phyloP scores from a whole-genome alignment of 2,113 vertebrate species.

The Salvator merianae region DNA sequence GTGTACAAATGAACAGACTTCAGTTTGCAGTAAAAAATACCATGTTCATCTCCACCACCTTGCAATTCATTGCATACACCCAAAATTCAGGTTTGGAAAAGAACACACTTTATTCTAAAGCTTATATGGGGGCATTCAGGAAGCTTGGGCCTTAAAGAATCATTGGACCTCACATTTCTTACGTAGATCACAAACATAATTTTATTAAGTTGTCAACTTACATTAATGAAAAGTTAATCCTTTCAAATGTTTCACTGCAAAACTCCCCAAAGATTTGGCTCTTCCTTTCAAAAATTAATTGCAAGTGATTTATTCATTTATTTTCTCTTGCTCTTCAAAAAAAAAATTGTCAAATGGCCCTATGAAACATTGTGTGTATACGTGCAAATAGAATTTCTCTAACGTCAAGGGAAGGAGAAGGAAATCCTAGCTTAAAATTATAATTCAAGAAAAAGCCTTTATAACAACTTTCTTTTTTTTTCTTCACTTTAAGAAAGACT shows the following conservation, averaged over 20 bases:
- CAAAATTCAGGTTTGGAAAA: too few species aligned
- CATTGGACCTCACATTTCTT: too few species aligned
- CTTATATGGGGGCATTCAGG: too few species aligned
- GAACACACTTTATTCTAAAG: too few species aligned
- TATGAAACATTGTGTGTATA: slow-evolving; percentile 8
- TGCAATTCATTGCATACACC: too few species aligned
- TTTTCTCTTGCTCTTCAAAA: neutral
- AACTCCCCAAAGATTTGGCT: neutral
- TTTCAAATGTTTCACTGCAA: neutral
- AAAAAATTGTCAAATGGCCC: slow-evolving; percentile 41
- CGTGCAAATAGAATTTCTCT: neutral
- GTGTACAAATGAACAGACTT: too few species aligned
- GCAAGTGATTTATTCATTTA: neutral
- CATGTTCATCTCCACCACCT: too few species aligned
- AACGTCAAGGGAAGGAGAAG: neutral
- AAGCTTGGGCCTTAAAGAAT: too few species aligned
- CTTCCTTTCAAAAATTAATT: neutral
- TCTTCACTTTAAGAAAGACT: slow-evolving; percentile 7
- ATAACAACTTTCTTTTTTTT: neutral
- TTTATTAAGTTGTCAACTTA: slow-evolving; percentile 33
- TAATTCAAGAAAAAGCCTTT: neutral
- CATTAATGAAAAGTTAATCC: neutral
- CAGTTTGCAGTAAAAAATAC: too few species aligned
- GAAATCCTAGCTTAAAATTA: neutral
- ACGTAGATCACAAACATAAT: too few species aligned